These are phyloP conservation scores for Agrilus planipennis DNA, from an alignment of 1,140 invertebrate genomes.

Conservation along the genomic window DNA sequence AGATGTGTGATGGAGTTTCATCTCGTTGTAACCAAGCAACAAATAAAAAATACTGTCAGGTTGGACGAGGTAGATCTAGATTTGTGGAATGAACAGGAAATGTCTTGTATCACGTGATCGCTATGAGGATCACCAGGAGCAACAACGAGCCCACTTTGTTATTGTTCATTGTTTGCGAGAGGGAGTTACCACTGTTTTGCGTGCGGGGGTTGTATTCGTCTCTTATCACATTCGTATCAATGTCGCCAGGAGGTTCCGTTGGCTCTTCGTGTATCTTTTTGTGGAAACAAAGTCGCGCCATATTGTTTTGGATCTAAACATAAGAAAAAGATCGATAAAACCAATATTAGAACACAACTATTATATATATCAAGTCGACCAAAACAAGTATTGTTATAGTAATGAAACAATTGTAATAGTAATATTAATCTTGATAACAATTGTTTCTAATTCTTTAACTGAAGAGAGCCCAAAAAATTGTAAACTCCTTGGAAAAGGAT, in stretches of 20 bases:
- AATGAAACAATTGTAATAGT: too few relatives aligned
- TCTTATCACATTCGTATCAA: slow-evolving; percentile 12
- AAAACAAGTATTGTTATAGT: too few relatives aligned
- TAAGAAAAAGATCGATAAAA: too few relatives aligned
- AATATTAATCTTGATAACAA: too few relatives aligned
- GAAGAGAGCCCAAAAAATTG: too few relatives aligned
- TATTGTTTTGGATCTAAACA: slow-evolving; percentile 56
- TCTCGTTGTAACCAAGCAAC: neutral
- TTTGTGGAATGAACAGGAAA: neutral
- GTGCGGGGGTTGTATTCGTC: too few relatives aligned
- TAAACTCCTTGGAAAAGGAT: too few relatives aligned
- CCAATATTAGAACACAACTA: too few relatives aligned
- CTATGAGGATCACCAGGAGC: neutral
- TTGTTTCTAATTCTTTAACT: too few relatives aligned
- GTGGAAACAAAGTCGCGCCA: slow-evolving; percentile 59
- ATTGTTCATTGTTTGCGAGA: neutral
- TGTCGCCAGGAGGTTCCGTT: slow-evolving; percentile 5
- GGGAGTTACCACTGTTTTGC: neutral
- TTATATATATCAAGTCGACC: too few relatives aligned
- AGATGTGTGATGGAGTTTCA: too few relatives aligned
- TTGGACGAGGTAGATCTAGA: slow-evolving; percentile 9
- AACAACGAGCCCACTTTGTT: neutral
- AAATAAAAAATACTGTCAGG: slow-evolving; percentile 9
- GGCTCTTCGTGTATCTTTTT: slow-evolving; percentile 32
- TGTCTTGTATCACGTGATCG: slow-evolving; percentile 3